Conservation (phyloP, 92 coral and sea anemone genomes). For the Heteractis magnifica region DNA sequence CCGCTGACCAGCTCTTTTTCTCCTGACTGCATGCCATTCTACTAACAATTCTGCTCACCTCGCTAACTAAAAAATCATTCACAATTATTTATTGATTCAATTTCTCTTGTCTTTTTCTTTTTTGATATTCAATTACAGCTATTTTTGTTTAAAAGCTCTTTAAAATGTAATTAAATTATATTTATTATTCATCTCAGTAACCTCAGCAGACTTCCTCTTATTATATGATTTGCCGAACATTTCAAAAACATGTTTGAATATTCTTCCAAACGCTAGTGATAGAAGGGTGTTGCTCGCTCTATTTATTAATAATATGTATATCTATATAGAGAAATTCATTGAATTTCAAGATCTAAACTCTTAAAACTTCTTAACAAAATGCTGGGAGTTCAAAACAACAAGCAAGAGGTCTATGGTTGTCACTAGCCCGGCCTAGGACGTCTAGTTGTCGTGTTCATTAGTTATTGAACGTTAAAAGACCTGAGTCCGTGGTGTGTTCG, state of each 20-base stretch:
- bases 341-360: neutral
- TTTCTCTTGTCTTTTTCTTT: neutral
- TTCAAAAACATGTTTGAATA: neutral
- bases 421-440: too few relatives aligned
- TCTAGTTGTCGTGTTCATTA: too few relatives aligned
- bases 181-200: neutral
- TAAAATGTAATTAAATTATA: neutral
- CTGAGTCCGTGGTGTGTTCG: too few relatives aligned
- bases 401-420: neutral
- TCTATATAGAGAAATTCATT: too few relatives aligned
- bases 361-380: neutral
- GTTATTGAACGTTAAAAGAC: too few relatives aligned
- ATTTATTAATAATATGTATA: too few relatives aligned
- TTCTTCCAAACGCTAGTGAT: neutral
- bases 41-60: neutral
- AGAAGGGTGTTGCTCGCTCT: neutral
- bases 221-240: neutral
- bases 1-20: constrained; percentile 33
- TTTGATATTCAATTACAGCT: neutral
- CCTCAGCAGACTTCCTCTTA: neutral
- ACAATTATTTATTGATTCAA: neutral
- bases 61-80: neutral
- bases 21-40: constrained; percentile 23
- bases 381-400: neutral
- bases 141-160: neutral